Percentiles rank a stretch among this genome's conserved stretches.
Evolutionary conservation across 2,797 vertebrate species (phyloP).

Genomic region (Premnoplex brunnescens): DNA sequence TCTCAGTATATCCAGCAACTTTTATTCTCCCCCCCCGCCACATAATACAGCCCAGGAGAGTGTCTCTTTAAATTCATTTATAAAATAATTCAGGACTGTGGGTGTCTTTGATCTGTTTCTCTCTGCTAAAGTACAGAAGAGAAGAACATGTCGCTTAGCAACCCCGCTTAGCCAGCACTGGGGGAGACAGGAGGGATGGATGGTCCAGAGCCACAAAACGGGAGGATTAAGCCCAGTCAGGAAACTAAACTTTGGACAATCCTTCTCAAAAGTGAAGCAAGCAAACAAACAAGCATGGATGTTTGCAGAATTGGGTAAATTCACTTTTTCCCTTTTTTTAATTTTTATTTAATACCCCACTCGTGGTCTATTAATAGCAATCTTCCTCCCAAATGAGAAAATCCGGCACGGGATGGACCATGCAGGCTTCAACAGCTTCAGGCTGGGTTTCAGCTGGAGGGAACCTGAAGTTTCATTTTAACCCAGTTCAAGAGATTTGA

Average conservation of each 20-base stretch:
- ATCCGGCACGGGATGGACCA: background rate
- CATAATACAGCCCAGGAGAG: conserved; percentile 10
- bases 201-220: conserved; percentile 63
- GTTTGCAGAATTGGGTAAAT: background rate
- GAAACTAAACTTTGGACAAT: conserved; percentile 42
- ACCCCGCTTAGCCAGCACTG: background rate
- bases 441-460: background rate
- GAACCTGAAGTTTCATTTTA: conserved; percentile 32
- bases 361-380: background rate
- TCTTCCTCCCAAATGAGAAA: background rate
- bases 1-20: background rate
- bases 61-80: conserved; percentile 64
- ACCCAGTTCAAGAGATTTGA: conserved; percentile 24
- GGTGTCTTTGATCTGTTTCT: conserved; percentile 72
- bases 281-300: background rate
- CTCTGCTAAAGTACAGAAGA: conserved; percentile 55
- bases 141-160: conserved; percentile 76
- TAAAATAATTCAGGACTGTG: conserved; percentile 68
- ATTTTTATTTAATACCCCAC: background rate
- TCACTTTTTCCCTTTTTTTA: background rate
- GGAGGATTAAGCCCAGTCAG: background rate
- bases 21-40: background rate
- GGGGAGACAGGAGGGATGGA: conserved; percentile 17
- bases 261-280: conserved; percentile 41
- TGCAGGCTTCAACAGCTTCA: background rate